Evolutionary conservation across 2,113 vertebrate species (phyloP), one percentile per base, ranked within the genome.

Genomic region (Amblyornis subalaris): DNA sequence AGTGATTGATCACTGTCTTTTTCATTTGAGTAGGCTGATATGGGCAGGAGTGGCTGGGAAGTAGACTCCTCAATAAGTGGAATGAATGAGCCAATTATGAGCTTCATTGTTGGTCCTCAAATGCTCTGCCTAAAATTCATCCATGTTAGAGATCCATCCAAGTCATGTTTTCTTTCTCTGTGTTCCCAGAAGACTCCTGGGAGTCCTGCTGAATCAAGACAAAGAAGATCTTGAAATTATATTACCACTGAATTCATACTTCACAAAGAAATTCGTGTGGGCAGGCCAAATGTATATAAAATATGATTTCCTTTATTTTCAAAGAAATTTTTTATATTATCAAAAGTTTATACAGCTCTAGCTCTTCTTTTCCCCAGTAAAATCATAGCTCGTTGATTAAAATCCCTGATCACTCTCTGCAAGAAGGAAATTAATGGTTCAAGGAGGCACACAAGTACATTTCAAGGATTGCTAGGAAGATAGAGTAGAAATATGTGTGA

Each of bases 1-100:
- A 22, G 4, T 3, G 1, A 54, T 75, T 70, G 55, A 33, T 69
- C 28, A 44, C 19, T 0, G 0, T 24, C 13, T 50, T 23, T 69
- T 90, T 74, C 25, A 6, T 26, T 66, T 74, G 50, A 25, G 29
- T 47, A 66, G 33, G 26, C 6, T 85, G 47, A 38, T 58, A 58
- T 1, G 12, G 54, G 25, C 19, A 65, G 24, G 20, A 81, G 51
- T 74, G 38, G 18, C 29, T 81, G 31, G 23, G 10, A 81, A 88
- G 51, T 14, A 42, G 35, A 58, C 54, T 78, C 29, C 16, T 66
- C 60, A 67, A 10, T 31, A 78, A 88, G 21, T 38, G 48, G 15
- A 83, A 71, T 58, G 18, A 62, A 29, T 75, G 69, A 44, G 5
- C 28, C 33, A 50, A 25, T 71, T 11, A 76, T 42, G 9, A 84